Percentiles rank a stretch among this genome's conserved stretches.
Conservation (phyloP, 1,140 invertebrate species). For the Chlorops oryzae region DNA sequence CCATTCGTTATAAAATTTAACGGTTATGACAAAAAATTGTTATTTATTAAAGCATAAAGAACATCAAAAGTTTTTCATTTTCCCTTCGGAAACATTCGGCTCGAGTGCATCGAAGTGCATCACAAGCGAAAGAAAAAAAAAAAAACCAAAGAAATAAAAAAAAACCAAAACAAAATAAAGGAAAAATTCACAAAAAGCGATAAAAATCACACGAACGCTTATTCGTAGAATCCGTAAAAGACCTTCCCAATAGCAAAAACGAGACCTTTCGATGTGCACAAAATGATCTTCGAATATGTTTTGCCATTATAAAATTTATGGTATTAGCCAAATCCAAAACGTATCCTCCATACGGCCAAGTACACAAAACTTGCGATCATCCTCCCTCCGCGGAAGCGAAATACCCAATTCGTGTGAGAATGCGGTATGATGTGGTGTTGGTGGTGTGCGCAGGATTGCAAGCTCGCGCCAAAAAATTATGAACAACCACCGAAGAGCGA, state of each 20-base stretch:
- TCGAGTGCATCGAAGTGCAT: no score
- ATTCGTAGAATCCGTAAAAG: slow-evolving; percentile 40
- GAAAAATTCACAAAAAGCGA: slow-evolving; percentile 31
- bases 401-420: slow-evolving; percentile 38
- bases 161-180: slow-evolving; percentile 2
- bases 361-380: no score
- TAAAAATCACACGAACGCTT: slow-evolving; percentile 47
- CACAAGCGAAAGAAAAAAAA: no score
- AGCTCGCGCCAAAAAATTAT: slow-evolving; percentile 17
- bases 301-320: slow-evolving; percentile 42
- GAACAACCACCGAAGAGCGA: neutral
- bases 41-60: no score
- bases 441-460: no score
- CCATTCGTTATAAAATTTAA: no score
- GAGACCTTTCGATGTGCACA: neutral
- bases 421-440: no score
- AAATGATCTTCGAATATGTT: slow-evolving; percentile 19
- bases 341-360: no score
- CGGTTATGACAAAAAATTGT: no score
- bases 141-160: neutral
- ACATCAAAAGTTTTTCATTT: neutral
- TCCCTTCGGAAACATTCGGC: no score
- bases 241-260: slow-evolving; percentile 21
- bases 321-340: slow-evolving; percentile 18
- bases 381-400: no score